Evolutionary conservation across 2,113 vertebrate species (phyloP).

Genomic region (Macroglossus sobrinus): DNA sequence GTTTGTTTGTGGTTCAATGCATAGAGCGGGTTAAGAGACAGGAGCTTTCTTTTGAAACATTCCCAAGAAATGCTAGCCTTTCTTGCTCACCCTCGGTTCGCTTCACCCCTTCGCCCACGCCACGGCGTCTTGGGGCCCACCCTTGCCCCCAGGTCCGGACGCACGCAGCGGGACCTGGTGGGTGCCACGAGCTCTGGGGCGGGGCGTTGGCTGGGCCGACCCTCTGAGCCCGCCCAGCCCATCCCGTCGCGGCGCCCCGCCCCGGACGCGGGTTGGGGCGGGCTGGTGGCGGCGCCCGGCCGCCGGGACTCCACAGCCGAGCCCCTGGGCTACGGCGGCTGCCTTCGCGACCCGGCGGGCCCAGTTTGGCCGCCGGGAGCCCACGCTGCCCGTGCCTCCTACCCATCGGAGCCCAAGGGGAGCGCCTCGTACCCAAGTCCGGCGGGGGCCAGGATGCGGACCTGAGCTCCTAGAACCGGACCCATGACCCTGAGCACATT

Average conservation of each 20-base stretch:
- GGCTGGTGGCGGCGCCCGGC: neutral
- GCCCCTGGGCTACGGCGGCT: slow-evolving; percentile 49
- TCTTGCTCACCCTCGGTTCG: neutral
- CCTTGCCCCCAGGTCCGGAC: neutral
- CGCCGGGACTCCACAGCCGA: slow-evolving; percentile 13
- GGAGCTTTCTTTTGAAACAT: neutral
- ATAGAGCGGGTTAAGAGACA: neutral
- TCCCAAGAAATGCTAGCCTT: neutral
- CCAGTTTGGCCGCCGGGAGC: neutral
- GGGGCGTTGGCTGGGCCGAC: slow-evolving; percentile 33
- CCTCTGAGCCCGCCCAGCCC: neutral
- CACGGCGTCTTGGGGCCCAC: neutral
- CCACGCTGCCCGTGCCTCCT: neutral
- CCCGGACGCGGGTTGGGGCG: slow-evolving; percentile 63
- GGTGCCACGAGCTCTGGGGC: slow-evolving; percentile 56
- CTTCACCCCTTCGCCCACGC: neutral
- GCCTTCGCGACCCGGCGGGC: neutral
- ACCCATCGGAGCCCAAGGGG: neutral
- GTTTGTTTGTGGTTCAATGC: neutral
- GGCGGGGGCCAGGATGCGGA: slow-evolving; percentile 11
- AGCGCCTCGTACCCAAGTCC: neutral
- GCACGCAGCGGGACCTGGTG: neutral
- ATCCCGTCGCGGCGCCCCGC: slow-evolving; percentile 40
- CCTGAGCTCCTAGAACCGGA: neutral
- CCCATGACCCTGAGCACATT: slow-evolving; percentile 86